These are phyloP conservation scores for Pantherophis guttatus DNA, from an alignment of 2,113 vertebrate genomes.

Conservation along the genomic window DNA sequence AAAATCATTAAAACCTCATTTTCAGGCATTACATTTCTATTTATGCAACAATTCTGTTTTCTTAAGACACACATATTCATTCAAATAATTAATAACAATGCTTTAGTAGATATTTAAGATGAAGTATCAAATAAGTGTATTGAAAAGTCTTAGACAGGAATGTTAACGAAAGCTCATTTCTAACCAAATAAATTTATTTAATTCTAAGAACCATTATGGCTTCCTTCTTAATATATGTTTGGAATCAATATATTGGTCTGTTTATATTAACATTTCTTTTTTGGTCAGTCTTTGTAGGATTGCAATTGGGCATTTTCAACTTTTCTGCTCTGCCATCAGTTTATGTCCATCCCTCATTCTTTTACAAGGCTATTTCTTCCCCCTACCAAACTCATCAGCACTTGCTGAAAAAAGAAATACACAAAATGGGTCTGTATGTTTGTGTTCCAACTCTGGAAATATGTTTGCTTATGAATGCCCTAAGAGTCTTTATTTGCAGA, in stretches of 20 bases:
- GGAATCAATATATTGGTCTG: background rate
- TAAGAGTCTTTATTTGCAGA: background rate
- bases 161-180: background rate
- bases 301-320: background rate
- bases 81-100: constrained; percentile 42
- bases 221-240: background rate
- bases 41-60: constrained; percentile 31
- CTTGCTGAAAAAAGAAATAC: background rate
- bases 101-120: background rate
- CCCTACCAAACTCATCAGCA: background rate
- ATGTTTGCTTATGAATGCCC: background rate
- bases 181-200: background rate
- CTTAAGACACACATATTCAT: constrained; percentile 17
- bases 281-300: background rate
- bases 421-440: background rate
- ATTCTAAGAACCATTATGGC: background rate
- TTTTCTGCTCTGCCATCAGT: background rate
- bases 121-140: background rate
- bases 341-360: background rate
- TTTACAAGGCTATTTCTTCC: background rate
- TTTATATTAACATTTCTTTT: background rate
- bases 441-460: background rate
- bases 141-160: background rate
- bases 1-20: background rate
- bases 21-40: constrained; percentile 30